Base-by-base conservation (phyloP, 2,888 invertebrate species). In the Parnassius orleans region DNA sequence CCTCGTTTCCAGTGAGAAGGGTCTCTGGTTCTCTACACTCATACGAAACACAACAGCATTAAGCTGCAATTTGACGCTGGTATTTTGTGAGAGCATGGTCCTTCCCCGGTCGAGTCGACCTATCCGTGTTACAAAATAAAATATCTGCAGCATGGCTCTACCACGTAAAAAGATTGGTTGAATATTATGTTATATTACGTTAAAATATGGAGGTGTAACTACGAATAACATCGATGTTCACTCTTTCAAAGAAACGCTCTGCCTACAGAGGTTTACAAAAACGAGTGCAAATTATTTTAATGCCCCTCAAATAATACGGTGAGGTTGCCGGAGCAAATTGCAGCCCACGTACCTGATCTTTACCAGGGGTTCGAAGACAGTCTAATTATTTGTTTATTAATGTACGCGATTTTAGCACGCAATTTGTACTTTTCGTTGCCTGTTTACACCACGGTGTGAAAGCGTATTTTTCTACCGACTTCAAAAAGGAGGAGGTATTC, bases 381-480 rank as follows among this genome's bases (percentile, higher is more conserved):
- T 14, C 60, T 19, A 50, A 60, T 60, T 55, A 60, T 60, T 55
- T 60, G 60, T 51, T 7, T 53, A 60, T 58, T 53, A 53, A 53
- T 60, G 53, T 46, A 12, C 42, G 41, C 53, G n/a, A 43, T 42
- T 11, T 42, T 41, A 56, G 41, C 33, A 11, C 12, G 56, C 48
- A 53, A 53, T 53, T 53, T 53, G 53, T 41, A 33, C 41, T 14
- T 15, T 48, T 2, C 15, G 9, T 10, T 11, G 48, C 41, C 33
- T 33, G 51, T 12, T 24, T 24, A 12, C 0, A 52, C n/a, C 33
- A n/a, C 41, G 53, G 14, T n/a, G 41, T n/a, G 41, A 48, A 48
- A 48, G 14, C 9, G 10, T 48, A 48, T 14, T 48, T 48, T 43
- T n/a, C n/a, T n/a, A n/a, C n/a, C n/a, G n/a, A n/a, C n/a, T n/a